These are phyloP conservation scores for Cydia amplana DNA, from an alignment of 1,140 invertebrate genomes.

Conservation along the genomic window DNA sequence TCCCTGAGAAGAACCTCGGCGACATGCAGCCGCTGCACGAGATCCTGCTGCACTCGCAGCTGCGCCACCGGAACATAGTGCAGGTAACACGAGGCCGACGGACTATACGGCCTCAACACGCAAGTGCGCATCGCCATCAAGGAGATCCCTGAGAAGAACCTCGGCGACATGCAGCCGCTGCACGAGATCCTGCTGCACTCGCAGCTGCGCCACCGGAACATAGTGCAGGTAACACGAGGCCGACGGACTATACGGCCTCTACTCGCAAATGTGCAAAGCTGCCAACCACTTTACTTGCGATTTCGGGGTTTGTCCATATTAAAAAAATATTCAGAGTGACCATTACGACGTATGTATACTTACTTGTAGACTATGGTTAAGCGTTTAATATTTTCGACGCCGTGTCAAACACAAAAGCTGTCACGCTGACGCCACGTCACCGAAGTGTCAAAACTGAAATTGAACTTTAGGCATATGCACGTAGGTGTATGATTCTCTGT, in stretches of 20 bases:
- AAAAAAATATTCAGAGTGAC: too few relatives aligned
- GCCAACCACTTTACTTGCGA: too few relatives aligned
- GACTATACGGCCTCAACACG: slow-evolving; percentile 94
- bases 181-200: slow-evolving; percentile 99
- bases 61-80: slow-evolving; percentile 98
- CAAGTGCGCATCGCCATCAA: slow-evolving; percentile 98
- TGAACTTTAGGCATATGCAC: too few relatives aligned
- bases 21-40: slow-evolving; percentile 99
- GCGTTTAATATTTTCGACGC: too few relatives aligned
- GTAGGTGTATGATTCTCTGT: too few relatives aligned
- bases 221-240: slow-evolving; percentile 86
- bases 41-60: slow-evolving; percentile 97
- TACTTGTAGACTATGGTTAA: too few relatives aligned
- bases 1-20: slow-evolving; percentile 96
- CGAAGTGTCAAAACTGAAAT: too few relatives aligned
- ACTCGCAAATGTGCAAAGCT: slow-evolving; percentile 92
- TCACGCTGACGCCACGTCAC: too few relatives aligned
- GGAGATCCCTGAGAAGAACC: slow-evolving; percentile 97
- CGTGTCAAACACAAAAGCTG: too few relatives aligned
- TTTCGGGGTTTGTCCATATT: too few relatives aligned
- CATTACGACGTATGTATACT: too few relatives aligned
- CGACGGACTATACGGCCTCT: slow-evolving; percentile 88
- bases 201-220: slow-evolving; percentile 96
- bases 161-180: slow-evolving; percentile 97
- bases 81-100: slow-evolving; percentile 75